Percentiles rank a stretch among this genome's conserved stretches.
Conservation (phyloP, 1,140 invertebrate species). For the Penaeus vannamei region DNA sequence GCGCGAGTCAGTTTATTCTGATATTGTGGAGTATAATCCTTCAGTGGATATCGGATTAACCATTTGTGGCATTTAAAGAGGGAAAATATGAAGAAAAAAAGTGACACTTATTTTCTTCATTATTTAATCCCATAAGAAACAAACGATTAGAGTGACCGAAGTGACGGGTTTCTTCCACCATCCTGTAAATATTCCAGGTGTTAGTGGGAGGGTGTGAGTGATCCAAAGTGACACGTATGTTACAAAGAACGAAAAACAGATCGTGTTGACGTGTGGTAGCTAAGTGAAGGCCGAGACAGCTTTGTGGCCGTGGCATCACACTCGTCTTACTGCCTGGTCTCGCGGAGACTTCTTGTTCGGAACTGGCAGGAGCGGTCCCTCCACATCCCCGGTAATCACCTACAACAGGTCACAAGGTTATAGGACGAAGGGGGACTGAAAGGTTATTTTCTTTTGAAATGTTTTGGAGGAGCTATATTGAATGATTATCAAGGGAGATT, state of each 20-base stretch:
- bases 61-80: too few species aligned
- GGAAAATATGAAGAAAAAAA: too few species aligned
- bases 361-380: slow-evolving; percentile 53
- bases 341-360: slow-evolving; percentile 36
- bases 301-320: neutral
- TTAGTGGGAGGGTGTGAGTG: slow-evolving; percentile 8
- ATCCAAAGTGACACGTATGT: neutral
- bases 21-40: too few species aligned
- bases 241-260: neutral
- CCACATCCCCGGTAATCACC: slow-evolving; percentile 54
- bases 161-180: neutral
- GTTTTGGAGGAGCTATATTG: neutral
- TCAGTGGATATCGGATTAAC: too few species aligned
- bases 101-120: too few species aligned
- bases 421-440: neutral
- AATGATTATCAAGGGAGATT: neutral
- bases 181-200: neutral
- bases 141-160: neutral
- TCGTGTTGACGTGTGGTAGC: neutral
- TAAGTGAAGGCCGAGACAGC: neutral
- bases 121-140: neutral
- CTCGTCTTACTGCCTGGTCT: slow-evolving; percentile 56
- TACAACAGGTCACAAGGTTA: slow-evolving; percentile 6
- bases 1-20: too few species aligned
- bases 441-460: too few species aligned